Percentiles rank a stretch among this genome's conserved stretches.
Evolutionary conservation across 2,113 vertebrate species (phyloP).

Genomic region (Oncorhynchus kisutch): DNA sequence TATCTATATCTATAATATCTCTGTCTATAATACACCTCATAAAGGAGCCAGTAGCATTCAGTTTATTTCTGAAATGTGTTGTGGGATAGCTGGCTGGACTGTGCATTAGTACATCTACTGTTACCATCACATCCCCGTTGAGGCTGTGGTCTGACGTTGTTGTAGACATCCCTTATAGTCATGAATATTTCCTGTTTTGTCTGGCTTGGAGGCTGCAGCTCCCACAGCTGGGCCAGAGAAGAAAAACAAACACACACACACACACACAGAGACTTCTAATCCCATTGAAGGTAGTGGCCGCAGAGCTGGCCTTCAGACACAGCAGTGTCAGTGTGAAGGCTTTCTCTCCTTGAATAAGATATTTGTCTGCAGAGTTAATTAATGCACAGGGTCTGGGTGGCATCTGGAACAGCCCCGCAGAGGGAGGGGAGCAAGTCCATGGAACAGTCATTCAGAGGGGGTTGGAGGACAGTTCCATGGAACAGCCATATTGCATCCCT

Average conservation of each 20-base stretch:
- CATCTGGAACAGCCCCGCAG: conserved; percentile 61
- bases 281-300: conserved; percentile 45
- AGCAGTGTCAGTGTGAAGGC: conserved; percentile 45
- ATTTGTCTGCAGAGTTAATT: conserved; percentile 64
- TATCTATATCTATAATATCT: too few relatives aligned
- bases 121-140: neutral
- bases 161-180: neutral
- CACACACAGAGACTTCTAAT: conserved; percentile 2
- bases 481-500: conserved; percentile 45
- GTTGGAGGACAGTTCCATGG: conserved; percentile 35
- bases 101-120: neutral
- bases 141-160: too few relatives aligned
- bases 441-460: conserved; percentile 58
- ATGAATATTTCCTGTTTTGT: neutral
- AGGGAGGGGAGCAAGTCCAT: conserved; percentile 30
- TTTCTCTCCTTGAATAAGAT: conserved; percentile 65
- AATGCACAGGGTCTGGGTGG: conserved; percentile 63
- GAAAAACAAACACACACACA: too few relatives aligned
- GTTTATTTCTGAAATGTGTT: conserved; percentile 30
- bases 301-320: conserved; percentile 40
- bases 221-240: conserved; percentile 18
- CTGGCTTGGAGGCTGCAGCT: conserved; percentile 34
- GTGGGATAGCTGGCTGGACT: conserved; percentile 22
- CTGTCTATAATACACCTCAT: too few relatives aligned
- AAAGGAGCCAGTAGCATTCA: neutral